These are phyloP conservation scores for Elysia chlorotica DNA, from an alignment of 1,140 invertebrate species.

Conservation along the genomic window DNA sequence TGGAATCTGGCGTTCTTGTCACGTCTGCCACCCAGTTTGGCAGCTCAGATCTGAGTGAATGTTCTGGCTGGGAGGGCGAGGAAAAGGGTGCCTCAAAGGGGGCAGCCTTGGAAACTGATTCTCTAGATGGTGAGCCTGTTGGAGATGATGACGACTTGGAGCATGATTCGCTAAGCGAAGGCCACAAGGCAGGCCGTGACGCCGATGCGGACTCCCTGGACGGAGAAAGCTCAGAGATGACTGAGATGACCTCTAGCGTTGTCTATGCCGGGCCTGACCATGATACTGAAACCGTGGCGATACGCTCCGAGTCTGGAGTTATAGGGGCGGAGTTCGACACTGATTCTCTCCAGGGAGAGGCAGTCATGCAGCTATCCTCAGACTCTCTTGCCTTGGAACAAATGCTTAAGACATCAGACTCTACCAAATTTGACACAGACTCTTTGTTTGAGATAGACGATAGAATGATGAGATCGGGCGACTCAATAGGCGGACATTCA, in stretches of 20 bases:
- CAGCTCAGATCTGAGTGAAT: constrained; percentile 25
- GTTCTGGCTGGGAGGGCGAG: constrained; percentile 19
- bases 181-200: constrained; percentile 34
- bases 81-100: constrained; percentile 52
- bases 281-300: constrained; percentile 19
- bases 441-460: constrained; percentile 62
- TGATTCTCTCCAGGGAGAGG: constrained; percentile 65
- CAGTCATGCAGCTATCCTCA: constrained; percentile 53
- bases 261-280: constrained; percentile 34
- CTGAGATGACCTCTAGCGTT: constrained; percentile 55
- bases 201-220: constrained; percentile 51
- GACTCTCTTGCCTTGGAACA: constrained; percentile 47
- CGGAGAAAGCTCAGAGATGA: constrained; percentile 52
- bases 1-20: constrained; percentile 80
- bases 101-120: constrained; percentile 33
- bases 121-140: too few relatives aligned
- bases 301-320: constrained; percentile 19
- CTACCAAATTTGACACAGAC: constrained; percentile 65
- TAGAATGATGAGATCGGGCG: constrained; percentile 65
- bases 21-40: constrained; percentile 24
- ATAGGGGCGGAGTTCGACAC: constrained; percentile 59
- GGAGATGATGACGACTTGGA: constrained; percentile 47
- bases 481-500: constrained; percentile 63
- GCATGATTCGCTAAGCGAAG: constrained; percentile 58
- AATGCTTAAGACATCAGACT: constrained; percentile 26